These are phyloP conservation scores for Phaedon cochleariae DNA, from an alignment of 2,888 invertebrate species.

Conservation along the genomic window DNA sequence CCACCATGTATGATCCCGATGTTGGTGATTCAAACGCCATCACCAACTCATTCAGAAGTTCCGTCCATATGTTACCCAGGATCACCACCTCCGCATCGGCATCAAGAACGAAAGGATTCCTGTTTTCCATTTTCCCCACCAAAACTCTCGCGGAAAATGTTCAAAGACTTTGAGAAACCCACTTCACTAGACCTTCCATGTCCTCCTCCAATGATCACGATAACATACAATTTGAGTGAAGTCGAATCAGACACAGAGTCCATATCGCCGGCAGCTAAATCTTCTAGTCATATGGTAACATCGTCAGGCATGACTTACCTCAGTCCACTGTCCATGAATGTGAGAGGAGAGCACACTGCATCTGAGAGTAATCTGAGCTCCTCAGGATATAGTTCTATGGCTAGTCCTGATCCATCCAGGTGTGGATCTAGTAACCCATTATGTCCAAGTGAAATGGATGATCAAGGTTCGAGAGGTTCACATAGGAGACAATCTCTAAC, in stretches of 20 bases:
- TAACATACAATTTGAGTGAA: slow-evolving; percentile 80
- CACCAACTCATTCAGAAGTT: slow-evolving; percentile 69
- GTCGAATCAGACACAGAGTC: slow-evolving; percentile 78
- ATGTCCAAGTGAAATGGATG: slow-evolving; percentile 79
- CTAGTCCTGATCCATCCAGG: slow-evolving; percentile 82
- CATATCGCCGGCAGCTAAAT: slow-evolving; percentile 68
- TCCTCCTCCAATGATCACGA: slow-evolving; percentile 75
- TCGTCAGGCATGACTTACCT: slow-evolving; percentile 74
- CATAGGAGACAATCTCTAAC: slow-evolving; percentile 66
- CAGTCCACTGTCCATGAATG: slow-evolving; percentile 80
- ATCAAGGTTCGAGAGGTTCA: slow-evolving; percentile 66
- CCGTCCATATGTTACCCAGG: slow-evolving; percentile 62
- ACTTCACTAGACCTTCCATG: slow-evolving; percentile 70
- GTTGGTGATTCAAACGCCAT: slow-evolving; percentile 73
- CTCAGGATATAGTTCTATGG: slow-evolving; percentile 87
- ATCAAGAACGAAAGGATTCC: slow-evolving; percentile 41
- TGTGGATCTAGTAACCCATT: slow-evolving; percentile 84
- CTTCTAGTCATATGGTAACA: slow-evolving; percentile 59
- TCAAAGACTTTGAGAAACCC: slow-evolving; percentile 72
- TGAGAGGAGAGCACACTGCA: slow-evolving; percentile 76
- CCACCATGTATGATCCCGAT: slow-evolving; percentile 71
- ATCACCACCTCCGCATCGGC: slow-evolving; percentile 67
- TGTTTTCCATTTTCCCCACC: slow-evolving; percentile 53
- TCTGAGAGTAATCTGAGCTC: slow-evolving; percentile 86
- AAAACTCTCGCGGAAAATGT: slow-evolving; percentile 61